Evolutionary conservation across 2,113 vertebrate genomes (phyloP), one percentile per base, ranked within the genome.

Genomic region (Pelecanus crispus): DNA sequence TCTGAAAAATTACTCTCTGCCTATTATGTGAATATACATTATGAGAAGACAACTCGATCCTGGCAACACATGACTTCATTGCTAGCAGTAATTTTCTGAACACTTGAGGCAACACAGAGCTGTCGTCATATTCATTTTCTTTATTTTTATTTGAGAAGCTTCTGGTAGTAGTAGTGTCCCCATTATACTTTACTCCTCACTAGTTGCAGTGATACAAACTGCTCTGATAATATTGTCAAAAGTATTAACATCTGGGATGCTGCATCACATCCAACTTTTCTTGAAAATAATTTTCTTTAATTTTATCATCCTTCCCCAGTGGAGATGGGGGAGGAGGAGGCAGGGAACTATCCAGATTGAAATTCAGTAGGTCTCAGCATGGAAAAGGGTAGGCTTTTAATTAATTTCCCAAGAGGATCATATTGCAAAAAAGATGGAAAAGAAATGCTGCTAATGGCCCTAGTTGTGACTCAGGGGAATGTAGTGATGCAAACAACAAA

Each of bases 331-430:
- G 7, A 17, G 5, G 22, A 77, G 31, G 40, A 67, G 32, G 16
- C 40, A 81, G 21, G 22, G 59, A 86, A 56, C 13, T 59, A 38
- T 52, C 44, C 49, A 74, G 24, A 84, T 6, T 81, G 72, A 91
- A 92, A 91, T 87, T 84, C 78, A 90, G 52, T 40, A 83, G 50
- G 19, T 68, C 29, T 83, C 9, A 38, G 55, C 19, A 25, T 85
- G 16, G 45, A 71, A 71, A 71, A 52, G 7, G 38, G 11, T 52
- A 55, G 72, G 34, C 29, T 94, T 93, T 92, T 71, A 95, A 90
- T 95, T 88, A 86, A 93, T 94, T 95, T 92, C 83, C 83, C 68
- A 45, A 40, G 88, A 81, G 80, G 77, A 92, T 82, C 42, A 38
- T 65, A 24, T 11, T 86, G 78, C 68, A 91, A 74, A 82, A 92